Conservation (phyloP, 2,888 invertebrate genomes). For the Bhutanitis thaidina region DNA sequence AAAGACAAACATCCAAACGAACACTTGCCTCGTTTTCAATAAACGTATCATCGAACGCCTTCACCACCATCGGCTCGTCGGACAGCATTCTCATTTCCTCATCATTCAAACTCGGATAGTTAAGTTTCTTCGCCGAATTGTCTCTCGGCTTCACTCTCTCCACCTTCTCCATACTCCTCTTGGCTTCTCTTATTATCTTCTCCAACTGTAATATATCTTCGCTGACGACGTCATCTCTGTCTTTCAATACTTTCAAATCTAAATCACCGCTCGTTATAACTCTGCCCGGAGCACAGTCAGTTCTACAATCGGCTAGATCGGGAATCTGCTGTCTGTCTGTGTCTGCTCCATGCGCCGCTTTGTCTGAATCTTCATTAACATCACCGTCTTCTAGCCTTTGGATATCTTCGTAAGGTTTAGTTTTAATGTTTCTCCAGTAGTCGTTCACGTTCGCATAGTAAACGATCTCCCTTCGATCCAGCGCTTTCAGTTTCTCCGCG, state of each 20-base stretch:
- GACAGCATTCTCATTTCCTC: constrained; percentile 60
- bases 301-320: background rate
- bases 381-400: constrained; percentile 30
- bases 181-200: constrained; percentile 30
- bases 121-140: constrained; percentile 21
- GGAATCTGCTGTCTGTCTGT: constrained; percentile 16
- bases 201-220: constrained; percentile 31
- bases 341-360: background rate
- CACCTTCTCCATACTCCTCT: constrained; percentile 22
- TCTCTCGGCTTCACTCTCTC: background rate
- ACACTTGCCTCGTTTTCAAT: constrained; percentile 68
- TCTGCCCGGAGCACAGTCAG: background rate
- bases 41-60: constrained; percentile 37
- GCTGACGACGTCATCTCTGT: constrained; percentile 21
- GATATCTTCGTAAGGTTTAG: constrained; percentile 32
- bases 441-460: constrained; percentile 36
- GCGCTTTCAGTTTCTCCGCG: background rate
- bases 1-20: too few species aligned
- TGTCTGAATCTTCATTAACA: background rate
- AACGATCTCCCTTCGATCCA: constrained; percentile 16
- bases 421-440: constrained; percentile 34
- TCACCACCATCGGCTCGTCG: constrained; percentile 49
- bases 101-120: constrained; percentile 40
- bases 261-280: constrained; percentile 14
- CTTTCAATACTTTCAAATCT: constrained; percentile 34